Percentiles rank a stretch among this genome's conserved stretches.
Evolutionary conservation across 1,140 invertebrate genomes (phyloP).

Genomic region (Asbolus verrucosus): DNA sequence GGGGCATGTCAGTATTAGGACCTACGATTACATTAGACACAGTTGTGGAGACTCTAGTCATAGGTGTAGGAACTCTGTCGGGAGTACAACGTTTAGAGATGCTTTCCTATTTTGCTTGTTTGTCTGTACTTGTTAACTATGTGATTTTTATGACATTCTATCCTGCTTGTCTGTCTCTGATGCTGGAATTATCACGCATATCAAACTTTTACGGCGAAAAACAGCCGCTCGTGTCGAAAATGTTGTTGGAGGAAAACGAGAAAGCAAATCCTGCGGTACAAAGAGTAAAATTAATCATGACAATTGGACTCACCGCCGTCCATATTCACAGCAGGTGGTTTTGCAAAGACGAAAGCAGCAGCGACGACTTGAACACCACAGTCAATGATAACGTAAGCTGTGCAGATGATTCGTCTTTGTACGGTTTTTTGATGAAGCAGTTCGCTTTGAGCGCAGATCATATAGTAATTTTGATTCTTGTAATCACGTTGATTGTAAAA

Average conservation of each 20-base stretch:
- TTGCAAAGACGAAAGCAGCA: constrained; percentile 57
- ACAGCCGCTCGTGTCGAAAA: constrained; percentile 48
- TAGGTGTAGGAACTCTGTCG: constrained; percentile 83
- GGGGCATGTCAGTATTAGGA: constrained; percentile 79
- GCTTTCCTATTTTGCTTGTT: constrained; percentile 57
- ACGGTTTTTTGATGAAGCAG: constrained; percentile 64
- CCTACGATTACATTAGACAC: constrained; percentile 82
- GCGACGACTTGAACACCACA: constrained; percentile 49
- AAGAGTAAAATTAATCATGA: constrained; percentile 93
- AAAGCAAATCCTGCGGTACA: constrained; percentile 88
- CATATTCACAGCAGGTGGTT: constrained; percentile 76
- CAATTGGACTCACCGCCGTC: constrained; percentile 88
- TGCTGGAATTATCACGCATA: constrained; percentile 54
- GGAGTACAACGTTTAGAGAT: constrained; percentile 61
- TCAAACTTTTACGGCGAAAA: constrained; percentile 56
- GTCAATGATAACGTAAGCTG: constrained; percentile 57
- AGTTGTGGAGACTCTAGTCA: constrained; percentile 79
- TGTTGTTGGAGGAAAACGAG: constrained; percentile 55
- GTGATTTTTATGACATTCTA: constrained; percentile 60
- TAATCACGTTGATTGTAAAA: constrained; percentile 86
- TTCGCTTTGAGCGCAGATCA: constrained; percentile 85
- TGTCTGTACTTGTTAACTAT: constrained; percentile 59
- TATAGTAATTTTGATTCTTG: constrained; percentile 86
- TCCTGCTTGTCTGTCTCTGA: constrained; percentile 58
- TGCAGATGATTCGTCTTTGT: constrained; percentile 61